Evolutionary conservation across 53 echinoderm and acorn worm genomes (phyloP).

Genomic region (Mesocentrotus franciscanus): DNA sequence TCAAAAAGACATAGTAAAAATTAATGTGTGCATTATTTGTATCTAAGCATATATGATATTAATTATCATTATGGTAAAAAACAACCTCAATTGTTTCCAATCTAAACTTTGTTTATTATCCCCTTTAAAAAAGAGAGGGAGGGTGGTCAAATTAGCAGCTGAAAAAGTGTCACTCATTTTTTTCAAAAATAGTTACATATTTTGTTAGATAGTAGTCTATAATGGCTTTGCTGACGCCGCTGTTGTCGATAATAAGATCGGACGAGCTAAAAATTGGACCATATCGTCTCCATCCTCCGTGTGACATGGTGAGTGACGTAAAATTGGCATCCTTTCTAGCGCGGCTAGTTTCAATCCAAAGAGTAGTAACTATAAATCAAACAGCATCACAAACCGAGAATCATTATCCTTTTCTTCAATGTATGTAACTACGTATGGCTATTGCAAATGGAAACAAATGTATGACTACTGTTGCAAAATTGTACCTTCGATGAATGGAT

Average conservation of each 20-base stretch:
- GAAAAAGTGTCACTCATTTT: too few species aligned
- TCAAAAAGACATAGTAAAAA: background rate
- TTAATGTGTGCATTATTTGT: too few species aligned
- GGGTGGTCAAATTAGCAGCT: background rate
- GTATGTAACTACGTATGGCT: background rate
- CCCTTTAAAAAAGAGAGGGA: background rate
- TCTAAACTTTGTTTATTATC: too few species aligned
- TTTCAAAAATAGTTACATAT: too few species aligned
- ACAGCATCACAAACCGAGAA: background rate
- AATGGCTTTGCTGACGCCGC: background rate
- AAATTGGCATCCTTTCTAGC: slow-evolving; percentile 36
- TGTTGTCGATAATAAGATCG: slow-evolving; percentile 5
- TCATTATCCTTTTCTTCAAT: background rate
- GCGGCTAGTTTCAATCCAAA: background rate
- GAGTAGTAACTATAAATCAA: background rate
- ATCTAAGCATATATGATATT: too few species aligned
- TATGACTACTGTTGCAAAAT: background rate
- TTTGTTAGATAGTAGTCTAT: background rate
- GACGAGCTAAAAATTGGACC: background rate
- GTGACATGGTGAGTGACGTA: slow-evolving; percentile 44
- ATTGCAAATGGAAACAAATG: background rate
- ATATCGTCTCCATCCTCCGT: background rate
- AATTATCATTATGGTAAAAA: too few species aligned
- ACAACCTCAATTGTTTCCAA: too few species aligned
- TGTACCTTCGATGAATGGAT: background rate